These are phyloP conservation scores for Cydia strobilella DNA, from an alignment of 1,140 invertebrate genomes.

Conservation along the genomic window DNA sequence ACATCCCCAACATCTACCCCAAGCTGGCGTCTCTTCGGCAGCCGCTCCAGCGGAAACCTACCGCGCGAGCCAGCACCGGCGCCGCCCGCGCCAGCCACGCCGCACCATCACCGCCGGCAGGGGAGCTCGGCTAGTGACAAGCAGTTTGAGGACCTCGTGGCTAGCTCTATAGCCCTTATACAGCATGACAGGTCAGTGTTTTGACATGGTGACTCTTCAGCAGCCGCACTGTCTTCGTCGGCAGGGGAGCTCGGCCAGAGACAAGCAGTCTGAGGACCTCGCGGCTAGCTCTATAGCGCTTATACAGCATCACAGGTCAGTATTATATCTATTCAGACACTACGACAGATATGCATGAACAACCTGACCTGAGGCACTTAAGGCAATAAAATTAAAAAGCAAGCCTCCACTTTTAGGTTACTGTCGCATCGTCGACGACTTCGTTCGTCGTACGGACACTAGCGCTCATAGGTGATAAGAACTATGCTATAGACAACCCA, in stretches of 20 bases:
- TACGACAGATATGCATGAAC: too few species aligned
- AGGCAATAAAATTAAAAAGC: too few species aligned
- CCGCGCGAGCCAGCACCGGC: constrained; percentile 60
- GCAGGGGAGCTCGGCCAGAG: constrained; percentile 74
- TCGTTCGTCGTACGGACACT: too few species aligned
- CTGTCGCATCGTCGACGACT: too few species aligned
- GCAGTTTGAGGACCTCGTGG: constrained; percentile 80
- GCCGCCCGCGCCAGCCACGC: constrained; percentile 70
- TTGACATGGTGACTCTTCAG: too few species aligned
- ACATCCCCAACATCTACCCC: constrained; percentile 45
- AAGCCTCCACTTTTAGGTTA: too few species aligned
- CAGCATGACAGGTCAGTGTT: constrained; percentile 80
- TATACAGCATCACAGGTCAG: constrained; percentile 82
- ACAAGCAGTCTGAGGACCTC: too few species aligned
- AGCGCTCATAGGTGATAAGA: too few species aligned
- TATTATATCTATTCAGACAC: constrained; percentile 20
- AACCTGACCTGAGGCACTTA: too few species aligned
- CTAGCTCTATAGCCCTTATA: constrained; percentile 83
- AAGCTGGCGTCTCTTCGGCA: constrained; percentile 67
- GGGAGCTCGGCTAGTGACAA: constrained; percentile 77
- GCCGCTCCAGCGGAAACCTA: constrained; percentile 65
- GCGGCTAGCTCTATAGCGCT: constrained; percentile 83
- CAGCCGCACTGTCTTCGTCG: constrained; percentile 68
- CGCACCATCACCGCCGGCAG: constrained; percentile 72
- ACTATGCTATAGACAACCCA: too few species aligned